Evolutionary conservation across 2,888 invertebrate species (phyloP), one percentile per base, ranked within the genome.

Genomic region (Stomorhina lunata): DNA sequence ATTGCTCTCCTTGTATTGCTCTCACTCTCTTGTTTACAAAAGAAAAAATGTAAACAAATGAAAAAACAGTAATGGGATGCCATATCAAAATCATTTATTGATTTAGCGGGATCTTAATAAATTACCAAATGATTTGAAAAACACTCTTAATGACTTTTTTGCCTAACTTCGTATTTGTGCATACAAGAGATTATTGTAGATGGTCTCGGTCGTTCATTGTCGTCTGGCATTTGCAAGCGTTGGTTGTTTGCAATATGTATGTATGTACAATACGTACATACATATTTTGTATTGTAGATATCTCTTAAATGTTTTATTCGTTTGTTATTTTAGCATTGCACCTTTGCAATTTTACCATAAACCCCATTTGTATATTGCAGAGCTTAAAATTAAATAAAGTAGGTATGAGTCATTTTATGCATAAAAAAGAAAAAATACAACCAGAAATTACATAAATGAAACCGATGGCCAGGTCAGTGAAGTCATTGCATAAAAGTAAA

Each of bases 141-240:
- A 40, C 55, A n/a, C 17, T 27, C 53, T n/a, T 55, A 43, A 5
- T 27, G 17, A 20, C 65, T 73, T 63, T n/a, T 43, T 40, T 15
- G 29, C 29, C 53, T 43, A 12, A n/a, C 5, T 43, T 27, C 25
- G 25, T 20, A 50, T 3, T 32, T 5, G 34, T 57, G 57, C 32
- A 32, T 17, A 79, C 80, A 72, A 72, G 34, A 59, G 57, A 81
- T 76, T 80, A 71, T 77, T 77, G 59, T 32, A 55, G 71, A 72
- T 81, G 66, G 81, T n/a, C n/a, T n/a, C n/a, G n/a, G n/a, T 77
- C 80, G 80, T 81, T 77, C 81, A 81, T 81, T 81, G 81, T 71
- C 81, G 77, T 61, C 65, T 77, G 81, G 43, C 77, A 77, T 81
- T 81, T 77, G 65, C 22, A 72, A 77, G 68, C 59, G 72, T 72